These are phyloP conservation scores for Zenarchopterus dispar DNA, from an alignment of 2,797 vertebrate species.

Conservation along the genomic window DNA sequence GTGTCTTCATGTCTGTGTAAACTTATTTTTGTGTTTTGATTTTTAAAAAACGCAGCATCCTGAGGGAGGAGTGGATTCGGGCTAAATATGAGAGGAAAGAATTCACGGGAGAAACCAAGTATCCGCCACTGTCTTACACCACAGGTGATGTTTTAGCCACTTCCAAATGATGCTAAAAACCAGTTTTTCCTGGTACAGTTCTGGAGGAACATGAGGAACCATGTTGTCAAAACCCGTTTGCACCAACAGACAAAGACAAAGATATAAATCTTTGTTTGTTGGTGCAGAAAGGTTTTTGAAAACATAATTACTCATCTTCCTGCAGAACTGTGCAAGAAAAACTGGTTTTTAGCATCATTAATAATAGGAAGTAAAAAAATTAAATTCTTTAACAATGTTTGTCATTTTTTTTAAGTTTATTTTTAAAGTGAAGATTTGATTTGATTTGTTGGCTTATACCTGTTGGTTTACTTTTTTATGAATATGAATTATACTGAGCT, in stretches of 20 bases:
- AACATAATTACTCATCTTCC: conserved; percentile 31
- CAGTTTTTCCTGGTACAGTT: too few relatives aligned
- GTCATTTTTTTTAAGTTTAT: neutral
- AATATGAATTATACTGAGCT: too few relatives aligned
- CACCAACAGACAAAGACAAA: neutral
- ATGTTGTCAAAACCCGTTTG: too few relatives aligned
- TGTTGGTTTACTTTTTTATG: too few relatives aligned
- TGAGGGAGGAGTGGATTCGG: conserved; percentile 94
- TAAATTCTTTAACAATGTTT: neutral
- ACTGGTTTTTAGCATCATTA: conserved; percentile 16
- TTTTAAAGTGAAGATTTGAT: too few relatives aligned
- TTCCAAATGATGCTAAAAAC: too few relatives aligned
- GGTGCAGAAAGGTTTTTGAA: neutral
- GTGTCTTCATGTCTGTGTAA: neutral
- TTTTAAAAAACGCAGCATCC: conserved; percentile 77
- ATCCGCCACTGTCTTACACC: conserved; percentile 77
- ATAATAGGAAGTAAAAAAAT: conserved; percentile 22
- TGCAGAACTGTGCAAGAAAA: conserved; percentile 29
- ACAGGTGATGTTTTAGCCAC: conserved; percentile 81
- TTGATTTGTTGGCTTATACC: too few relatives aligned
- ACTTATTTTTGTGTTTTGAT: neutral
- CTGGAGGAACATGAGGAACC: too few relatives aligned
- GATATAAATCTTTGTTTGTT: neutral
- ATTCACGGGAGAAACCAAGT: conserved; percentile 83
- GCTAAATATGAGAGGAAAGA: conserved; percentile 93